Evolutionary conservation across 2,797 vertebrate genomes (phyloP).

Genomic region (Eleutherodactylus coqui): DNA sequence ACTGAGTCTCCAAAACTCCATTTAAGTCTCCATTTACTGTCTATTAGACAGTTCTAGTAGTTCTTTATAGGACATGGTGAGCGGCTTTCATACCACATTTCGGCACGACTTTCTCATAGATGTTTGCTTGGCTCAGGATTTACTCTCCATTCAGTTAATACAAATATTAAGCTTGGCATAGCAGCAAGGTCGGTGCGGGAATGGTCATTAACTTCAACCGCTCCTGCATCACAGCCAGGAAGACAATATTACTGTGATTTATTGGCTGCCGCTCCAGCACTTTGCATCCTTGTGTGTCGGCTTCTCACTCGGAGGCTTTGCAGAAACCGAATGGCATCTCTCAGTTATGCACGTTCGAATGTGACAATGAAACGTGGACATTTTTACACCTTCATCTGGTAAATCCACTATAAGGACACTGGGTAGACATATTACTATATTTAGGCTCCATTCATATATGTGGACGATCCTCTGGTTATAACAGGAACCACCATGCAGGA

Average conservation of each 20-base stretch:
- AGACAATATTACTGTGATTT: conserved; percentile 35
- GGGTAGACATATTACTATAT: too few species aligned
- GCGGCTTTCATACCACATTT: neutral
- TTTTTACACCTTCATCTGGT: neutral
- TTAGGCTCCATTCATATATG: too few species aligned
- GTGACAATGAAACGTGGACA: neutral
- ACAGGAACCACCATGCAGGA: too few species aligned
- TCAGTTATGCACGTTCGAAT: neutral
- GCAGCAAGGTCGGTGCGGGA: neutral
- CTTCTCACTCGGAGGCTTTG: neutral
- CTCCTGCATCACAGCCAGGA: conserved; percentile 5
- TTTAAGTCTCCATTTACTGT: too few species aligned
- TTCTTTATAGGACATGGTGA: neutral
- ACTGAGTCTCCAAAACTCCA: too few species aligned
- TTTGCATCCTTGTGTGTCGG: neutral
- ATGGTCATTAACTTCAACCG: conserved; percentile 32
- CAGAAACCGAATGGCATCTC: conserved; percentile 1
- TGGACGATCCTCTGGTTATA: too few species aligned
- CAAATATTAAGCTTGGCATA: conserved; percentile 33
- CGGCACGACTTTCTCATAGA: neutral
- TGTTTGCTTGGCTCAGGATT: neutral
- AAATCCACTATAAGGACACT: neutral
- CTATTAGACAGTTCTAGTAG: neutral
- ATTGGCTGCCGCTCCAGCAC: neutral
- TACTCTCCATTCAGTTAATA: conserved; percentile 7